These are phyloP conservation scores for Lithodes maja DNA, from an alignment of 2,888 invertebrate species.

Conservation along the genomic window DNA sequence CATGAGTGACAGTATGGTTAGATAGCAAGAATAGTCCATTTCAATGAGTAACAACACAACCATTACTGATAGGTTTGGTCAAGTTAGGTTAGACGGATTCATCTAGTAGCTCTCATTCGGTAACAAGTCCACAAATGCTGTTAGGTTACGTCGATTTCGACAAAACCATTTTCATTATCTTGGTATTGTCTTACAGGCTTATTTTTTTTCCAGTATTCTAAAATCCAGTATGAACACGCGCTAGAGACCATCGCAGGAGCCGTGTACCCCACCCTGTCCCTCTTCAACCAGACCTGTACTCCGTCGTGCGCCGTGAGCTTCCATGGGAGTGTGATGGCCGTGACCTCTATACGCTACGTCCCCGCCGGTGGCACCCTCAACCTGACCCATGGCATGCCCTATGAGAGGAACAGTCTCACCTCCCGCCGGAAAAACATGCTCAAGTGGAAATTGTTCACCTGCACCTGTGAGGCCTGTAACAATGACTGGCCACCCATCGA, in stretches of 20 bases:
- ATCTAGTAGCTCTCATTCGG: too few species aligned
- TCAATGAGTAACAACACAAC: too few species aligned
- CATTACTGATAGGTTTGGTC: too few species aligned
- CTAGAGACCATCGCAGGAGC: not conserved
- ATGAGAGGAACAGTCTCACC: too few species aligned
- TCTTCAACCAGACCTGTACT: conserved; percentile 28
- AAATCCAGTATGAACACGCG: not conserved
- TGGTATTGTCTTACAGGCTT: not conserved
- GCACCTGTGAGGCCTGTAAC: conserved; percentile 34
- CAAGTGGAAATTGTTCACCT: conserved; percentile 7
- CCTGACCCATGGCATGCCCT: not conserved
- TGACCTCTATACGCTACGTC: not conserved
- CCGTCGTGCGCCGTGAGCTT: not conserved
- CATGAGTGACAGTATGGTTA: too few species aligned
- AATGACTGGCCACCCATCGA: not conserved
- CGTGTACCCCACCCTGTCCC: conserved; percentile 1
- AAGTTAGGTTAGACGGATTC: too few species aligned
- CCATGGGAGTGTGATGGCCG: conserved; percentile 9
- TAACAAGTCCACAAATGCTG: too few species aligned
- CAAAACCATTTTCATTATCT: not conserved
- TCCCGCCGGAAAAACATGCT: not conserved
- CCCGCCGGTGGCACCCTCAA: conserved; percentile 5
- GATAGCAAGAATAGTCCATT: too few species aligned
- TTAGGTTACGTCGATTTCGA: too few species aligned
- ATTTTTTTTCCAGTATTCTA: not conserved